Conservation (phyloP, 2,888 invertebrate genomes). For the Pollenia amentaria region DNA sequence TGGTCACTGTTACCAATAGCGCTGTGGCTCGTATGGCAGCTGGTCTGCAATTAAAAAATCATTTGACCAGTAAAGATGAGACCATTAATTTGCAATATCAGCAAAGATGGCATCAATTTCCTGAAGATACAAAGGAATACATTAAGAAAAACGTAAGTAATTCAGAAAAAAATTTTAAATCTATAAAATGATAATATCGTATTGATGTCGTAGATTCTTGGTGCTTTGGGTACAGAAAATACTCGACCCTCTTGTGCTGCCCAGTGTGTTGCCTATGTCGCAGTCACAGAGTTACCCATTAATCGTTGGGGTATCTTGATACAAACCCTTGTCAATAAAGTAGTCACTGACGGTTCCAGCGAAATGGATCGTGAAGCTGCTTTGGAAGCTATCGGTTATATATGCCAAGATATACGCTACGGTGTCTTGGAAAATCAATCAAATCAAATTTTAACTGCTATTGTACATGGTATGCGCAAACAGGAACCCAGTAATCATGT, state of each 20-base stretch:
- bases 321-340: slow-evolving; percentile 93
- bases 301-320: slow-evolving; percentile 97
- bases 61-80: slow-evolving; percentile 97
- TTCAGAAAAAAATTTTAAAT: neutral
- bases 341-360: slow-evolving; percentile 92
- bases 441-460: slow-evolving; percentile 98
- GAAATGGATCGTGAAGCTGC: slow-evolving; percentile 98
- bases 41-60: slow-evolving; percentile 98
- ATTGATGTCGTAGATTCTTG: slow-evolving; percentile 89
- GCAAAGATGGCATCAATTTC: slow-evolving; percentile 96
- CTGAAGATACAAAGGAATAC: slow-evolving; percentile 93
- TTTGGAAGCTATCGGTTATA: slow-evolving; percentile 98
- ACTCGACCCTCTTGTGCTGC: slow-evolving; percentile 98
- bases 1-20: slow-evolving; percentile 95
- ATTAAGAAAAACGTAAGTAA: slow-evolving; percentile 96
- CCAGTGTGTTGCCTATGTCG: slow-evolving; percentile 99
- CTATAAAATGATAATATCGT: too few species aligned
- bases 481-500: slow-evolving; percentile 97
- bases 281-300: slow-evolving; percentile 97
- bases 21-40: slow-evolving; percentile 99
- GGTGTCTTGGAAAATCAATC: slow-evolving; percentile 96
- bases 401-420: slow-evolving; percentile 98
- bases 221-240: slow-evolving; percentile 97
- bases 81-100: slow-evolving; percentile 92
- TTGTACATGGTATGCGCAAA: slow-evolving; percentile 99